These are phyloP conservation scores for Tragelaphus oryx DNA, from an alignment of 2,797 vertebrate species.

Conservation along the genomic window DNA sequence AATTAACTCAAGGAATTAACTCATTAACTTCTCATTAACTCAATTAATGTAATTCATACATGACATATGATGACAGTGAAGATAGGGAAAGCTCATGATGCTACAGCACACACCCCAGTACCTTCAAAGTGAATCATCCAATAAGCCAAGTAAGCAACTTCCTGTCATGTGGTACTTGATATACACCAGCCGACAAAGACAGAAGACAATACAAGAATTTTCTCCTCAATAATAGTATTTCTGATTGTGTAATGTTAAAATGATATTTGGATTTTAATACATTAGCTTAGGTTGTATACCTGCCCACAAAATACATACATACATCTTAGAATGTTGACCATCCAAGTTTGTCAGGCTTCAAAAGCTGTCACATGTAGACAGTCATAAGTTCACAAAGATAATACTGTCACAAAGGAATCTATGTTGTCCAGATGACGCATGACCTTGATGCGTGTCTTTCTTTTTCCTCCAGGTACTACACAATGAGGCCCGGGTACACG, in stretches of 20 bases:
- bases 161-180: not conserved
- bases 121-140: not conserved
- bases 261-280: not conserved
- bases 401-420: not conserved
- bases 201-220: not conserved
- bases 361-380: not conserved
- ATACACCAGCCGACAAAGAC: not conserved
- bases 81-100: not conserved
- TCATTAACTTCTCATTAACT: not conserved
- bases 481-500: not conserved
- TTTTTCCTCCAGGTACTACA: not conserved
- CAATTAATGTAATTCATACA: not conserved
- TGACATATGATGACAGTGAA: not conserved
- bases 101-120: not conserved
- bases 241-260: not conserved
- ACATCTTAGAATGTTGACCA: not conserved
- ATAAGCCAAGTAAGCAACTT: not conserved
- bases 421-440: not conserved
- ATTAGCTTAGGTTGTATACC: not conserved
- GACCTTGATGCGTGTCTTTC: not conserved
- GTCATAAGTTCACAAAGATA: not conserved
- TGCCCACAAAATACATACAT: not conserved
- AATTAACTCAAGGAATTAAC: not conserved
- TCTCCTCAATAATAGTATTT: not conserved
- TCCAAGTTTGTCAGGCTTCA: not conserved